Evolutionary conservation across 2,888 invertebrate species (phyloP), one percentile per base, ranked within the genome.

Genomic region (Papilio gigon): DNA sequence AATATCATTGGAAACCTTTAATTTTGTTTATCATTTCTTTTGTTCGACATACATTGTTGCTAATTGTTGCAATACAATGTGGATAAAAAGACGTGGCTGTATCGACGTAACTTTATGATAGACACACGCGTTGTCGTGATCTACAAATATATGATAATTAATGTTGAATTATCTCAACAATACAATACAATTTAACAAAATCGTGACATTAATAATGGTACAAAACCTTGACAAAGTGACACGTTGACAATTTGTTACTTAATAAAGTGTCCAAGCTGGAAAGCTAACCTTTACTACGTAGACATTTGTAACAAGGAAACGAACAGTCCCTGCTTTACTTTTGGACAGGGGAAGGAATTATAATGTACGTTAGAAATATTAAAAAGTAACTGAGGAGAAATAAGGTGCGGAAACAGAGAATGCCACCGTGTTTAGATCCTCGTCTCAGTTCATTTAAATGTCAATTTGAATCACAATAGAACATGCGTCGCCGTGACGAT

Each of bases 21-120:
- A 89, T 89, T 87, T 89, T 88, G 87, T 86, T 84, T 87, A 89
- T 88, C 87, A 89, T 85, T 83, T 81, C 84, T 86, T 87, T 86
- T 87, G 86, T 87, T 83, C 79, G 72, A 68, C 70, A 75, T 78
- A 89, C 88, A 87, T 78, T 83, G 88, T 89, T 84, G 83, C 80
- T 85, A 87, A 88, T 85, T 80, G 83, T 74, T 70, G 76, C 75
- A 67, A 75, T 82, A 86, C 85, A 86, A 80, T 83, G 84, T 84
- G 77, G 70, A 73, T 74, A 71, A 70, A 73, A 72, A 71, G 70
- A 71, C 60, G 65, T 70, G 53, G 61, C 67, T 53, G 61, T 61
- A 50, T 69, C 65, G 53, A 61, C 66, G 35, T 44, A 59, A 25
- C 20, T 64, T 69, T 65, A 69, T 65, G 68, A 17, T 40, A 65